Base-by-base conservation (phyloP, 1,140 invertebrate species). In the Halyomorpha halys region DNA sequence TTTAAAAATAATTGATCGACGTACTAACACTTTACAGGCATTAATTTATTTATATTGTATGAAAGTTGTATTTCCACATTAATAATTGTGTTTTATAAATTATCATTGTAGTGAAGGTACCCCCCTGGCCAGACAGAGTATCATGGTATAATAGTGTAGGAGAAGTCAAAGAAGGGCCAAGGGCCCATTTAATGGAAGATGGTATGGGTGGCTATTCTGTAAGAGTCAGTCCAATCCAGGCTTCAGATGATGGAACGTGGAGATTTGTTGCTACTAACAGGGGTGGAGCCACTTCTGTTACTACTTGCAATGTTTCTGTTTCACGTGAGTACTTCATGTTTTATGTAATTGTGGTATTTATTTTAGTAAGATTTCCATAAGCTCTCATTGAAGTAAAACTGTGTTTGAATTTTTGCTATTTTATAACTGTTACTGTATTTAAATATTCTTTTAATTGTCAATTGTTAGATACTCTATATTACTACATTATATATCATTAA, bases 91-190 rank as follows among this genome's bases (percentile, higher is more conserved):
- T 30, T 30, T 30, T 8, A 30, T 39, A 39, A 39, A 39, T 39
- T 39, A 64, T 64, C 61, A 59, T 73, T 72, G 49, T 65, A 86
- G 84, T 91, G 54, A 81, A 83, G 68, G 86, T 90, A 59, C 88
- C 88, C 45, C 88, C 89, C 3, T 90, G 87, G 87, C 88, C 88
- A 0, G 83, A 82, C 69, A 81, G 77, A 62, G 83, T 91, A 1
- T 77, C 80, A 3, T 92, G 90, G 90, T 92, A 90, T 75, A 91
- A 91, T 72, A 88, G 87, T 66, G 82, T 84, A 70, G 87, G 88
- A 0, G 80, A 83, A 51, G 79, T 91, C 23, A 83, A 88, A 54
- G 72, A 82, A 2, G 77, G 76, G 62, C 72, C 74, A 21, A 79
- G 80, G 64, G 90, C 90, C 70, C 83, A 85, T 66, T 73, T 85